phyloP scores from a whole-genome alignment of 2,888 invertebrate species.

The Cryptocephalus moraei region DNA sequence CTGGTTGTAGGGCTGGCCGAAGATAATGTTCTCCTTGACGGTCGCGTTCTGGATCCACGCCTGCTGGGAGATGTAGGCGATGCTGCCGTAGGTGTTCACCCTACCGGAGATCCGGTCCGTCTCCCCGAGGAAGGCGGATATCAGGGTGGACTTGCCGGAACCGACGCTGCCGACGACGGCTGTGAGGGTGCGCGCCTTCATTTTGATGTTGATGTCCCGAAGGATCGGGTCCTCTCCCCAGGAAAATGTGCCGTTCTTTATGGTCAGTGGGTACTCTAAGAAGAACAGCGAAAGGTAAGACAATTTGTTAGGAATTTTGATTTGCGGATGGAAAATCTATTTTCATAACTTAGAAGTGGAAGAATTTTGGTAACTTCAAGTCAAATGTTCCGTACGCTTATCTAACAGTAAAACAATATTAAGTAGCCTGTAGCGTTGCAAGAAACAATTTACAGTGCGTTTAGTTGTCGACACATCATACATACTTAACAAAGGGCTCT shows the following conservation, averaged over 20 bases:
- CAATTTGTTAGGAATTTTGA: no score
- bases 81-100: conserved; percentile 57
- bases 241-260: conserved; percentile 79
- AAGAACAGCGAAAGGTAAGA: background rate
- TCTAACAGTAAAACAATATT: no score
- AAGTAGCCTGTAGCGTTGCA: no score
- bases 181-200: conserved; percentile 58
- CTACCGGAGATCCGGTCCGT: conserved; percentile 77
- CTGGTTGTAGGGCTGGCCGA: conserved; percentile 34
- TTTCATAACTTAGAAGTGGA: no score
- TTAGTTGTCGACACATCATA: no score
- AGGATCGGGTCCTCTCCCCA: conserved; percentile 73
- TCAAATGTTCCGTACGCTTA: no score
- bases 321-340: no score
- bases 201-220: conserved; percentile 63
- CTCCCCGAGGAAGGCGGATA: conserved; percentile 81
- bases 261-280: conserved; percentile 58
- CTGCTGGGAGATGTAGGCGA: conserved; percentile 87
- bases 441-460: no score
- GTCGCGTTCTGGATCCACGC: conserved; percentile 98
- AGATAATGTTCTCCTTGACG: conserved; percentile 46
- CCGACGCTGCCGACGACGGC: conserved; percentile 87
- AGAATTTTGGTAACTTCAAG: no score
- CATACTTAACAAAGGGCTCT: no score
- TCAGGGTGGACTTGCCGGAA: conserved; percentile 78